These are phyloP conservation scores for Cyrtorhinus lividipennis DNA, from an alignment of 1,140 invertebrate genomes.

Conservation along the genomic window DNA sequence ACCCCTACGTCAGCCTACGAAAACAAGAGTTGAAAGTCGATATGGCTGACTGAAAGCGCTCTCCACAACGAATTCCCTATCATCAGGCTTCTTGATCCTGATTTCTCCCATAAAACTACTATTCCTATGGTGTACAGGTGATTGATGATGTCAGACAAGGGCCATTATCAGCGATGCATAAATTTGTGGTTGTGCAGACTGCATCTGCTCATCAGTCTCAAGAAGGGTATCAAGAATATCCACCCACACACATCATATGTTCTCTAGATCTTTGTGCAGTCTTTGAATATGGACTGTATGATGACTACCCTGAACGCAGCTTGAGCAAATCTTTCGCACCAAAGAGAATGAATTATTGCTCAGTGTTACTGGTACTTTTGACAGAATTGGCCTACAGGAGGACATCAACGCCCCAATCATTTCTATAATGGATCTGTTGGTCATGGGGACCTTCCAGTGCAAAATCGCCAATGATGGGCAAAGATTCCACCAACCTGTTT, in stretches of 20 bases:
- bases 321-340: no score
- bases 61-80: slow-evolving; percentile 86
- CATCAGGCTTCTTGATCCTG: slow-evolving; percentile 35
- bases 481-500: no score
- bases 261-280: no score
- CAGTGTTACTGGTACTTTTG: no score
- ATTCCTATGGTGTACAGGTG: slow-evolving; percentile 83
- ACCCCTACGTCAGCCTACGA: slow-evolving; percentile 72
- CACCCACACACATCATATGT: slow-evolving; percentile 74
- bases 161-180: slow-evolving; percentile 74
- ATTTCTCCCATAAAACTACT: slow-evolving; percentile 66
- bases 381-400: no score
- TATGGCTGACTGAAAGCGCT: slow-evolving; percentile 58
- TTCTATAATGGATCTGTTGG: no score
- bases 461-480: no score
- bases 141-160: slow-evolving; percentile 82
- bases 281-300: no score
- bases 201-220: slow-evolving; percentile 57
- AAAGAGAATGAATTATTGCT: no score
- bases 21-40: slow-evolving; percentile 67
- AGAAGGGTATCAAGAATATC: slow-evolving; percentile 65
- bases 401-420: no score
- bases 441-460: no score
- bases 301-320: no score
- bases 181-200: slow-evolving; percentile 85